Percentiles rank a stretch among this genome's conserved stretches.
phyloP scores from a whole-genome alignment of 2,888 invertebrate species.

The Spilosoma lubricipeda region DNA sequence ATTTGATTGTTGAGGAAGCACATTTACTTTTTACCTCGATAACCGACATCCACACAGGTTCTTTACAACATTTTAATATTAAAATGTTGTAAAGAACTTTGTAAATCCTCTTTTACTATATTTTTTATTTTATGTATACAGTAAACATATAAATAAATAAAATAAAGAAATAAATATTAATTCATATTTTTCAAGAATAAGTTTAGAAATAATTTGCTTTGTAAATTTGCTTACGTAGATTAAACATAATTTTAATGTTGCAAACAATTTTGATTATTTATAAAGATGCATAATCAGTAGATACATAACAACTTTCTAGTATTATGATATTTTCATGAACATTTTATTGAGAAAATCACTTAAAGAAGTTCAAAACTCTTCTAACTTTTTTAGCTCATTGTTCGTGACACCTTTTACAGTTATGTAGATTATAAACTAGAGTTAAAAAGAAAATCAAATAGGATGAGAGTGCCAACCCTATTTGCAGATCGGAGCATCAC shows the following conservation, averaged over 20 bases:
- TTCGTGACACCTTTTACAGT: neutral
- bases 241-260: neutral
- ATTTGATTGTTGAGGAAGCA: too few relatives aligned
- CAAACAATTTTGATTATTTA: neutral
- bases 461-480: constrained; percentile 35
- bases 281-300: neutral
- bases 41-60: too few relatives aligned
- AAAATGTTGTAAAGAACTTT: too few relatives aligned
- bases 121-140: too few relatives aligned
- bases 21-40: too few relatives aligned
- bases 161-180: too few relatives aligned
- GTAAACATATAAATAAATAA: too few relatives aligned
- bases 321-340: too few relatives aligned
- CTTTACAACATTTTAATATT: too few relatives aligned
- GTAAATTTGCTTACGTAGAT: neutral
- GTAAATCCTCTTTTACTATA: too few relatives aligned
- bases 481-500: constrained; percentile 21
- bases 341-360: too few relatives aligned
- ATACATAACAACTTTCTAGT: neutral
- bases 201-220: neutral
- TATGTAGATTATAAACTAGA: neutral
- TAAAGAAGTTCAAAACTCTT: neutral
- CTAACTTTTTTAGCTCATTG: neutral
- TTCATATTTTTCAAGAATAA: too few relatives aligned
- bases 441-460: neutral